These are phyloP conservation scores for Scortum barcoo DNA, from an alignment of 2,113 vertebrate genomes.

Conservation along the genomic window DNA sequence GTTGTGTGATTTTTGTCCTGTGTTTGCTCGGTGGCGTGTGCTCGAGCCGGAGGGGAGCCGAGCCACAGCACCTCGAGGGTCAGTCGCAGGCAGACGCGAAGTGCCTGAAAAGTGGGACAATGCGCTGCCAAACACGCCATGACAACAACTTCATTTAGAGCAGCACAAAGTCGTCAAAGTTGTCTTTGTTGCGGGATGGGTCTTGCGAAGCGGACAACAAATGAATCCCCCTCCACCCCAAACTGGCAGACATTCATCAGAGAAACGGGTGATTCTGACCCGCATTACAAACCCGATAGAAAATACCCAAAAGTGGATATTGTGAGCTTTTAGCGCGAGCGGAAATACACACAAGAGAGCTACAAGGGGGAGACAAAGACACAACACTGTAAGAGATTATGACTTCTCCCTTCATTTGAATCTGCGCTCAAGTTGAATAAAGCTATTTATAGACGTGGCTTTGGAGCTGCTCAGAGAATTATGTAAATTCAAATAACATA, in stretches of 20 bases:
- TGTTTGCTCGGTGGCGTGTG: slow-evolving; percentile 33
- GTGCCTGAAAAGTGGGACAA: slow-evolving; percentile 72
- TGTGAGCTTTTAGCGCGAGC: slow-evolving; percentile 25
- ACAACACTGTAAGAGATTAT: slow-evolving; percentile 69
- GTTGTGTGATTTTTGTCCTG: slow-evolving; percentile 33
- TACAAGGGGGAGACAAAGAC: slow-evolving; percentile 60
- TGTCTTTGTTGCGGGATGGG: not conserved
- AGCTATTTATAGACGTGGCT: slow-evolving; percentile 80
- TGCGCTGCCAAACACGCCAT: slow-evolving; percentile 1
- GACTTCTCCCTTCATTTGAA: slow-evolving; percentile 71
- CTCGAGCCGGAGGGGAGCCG: slow-evolving; percentile 36
- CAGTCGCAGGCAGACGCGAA: slow-evolving; percentile 38
- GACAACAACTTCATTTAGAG: slow-evolving; percentile 59
- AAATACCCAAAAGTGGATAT: slow-evolving; percentile 54
- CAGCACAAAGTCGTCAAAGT: slow-evolving; percentile 68
- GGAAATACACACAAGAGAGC: slow-evolving; percentile 37
- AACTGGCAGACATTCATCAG: slow-evolving; percentile 29
- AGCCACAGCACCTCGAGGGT: slow-evolving; percentile 51
- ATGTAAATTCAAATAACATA: slow-evolving; percentile 82
- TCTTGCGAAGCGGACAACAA: slow-evolving; percentile 62
- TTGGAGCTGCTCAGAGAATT: slow-evolving; percentile 73
- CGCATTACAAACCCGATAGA: slow-evolving; percentile 47
- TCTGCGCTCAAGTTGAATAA: slow-evolving; percentile 74
- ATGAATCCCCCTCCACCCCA: slow-evolving; percentile 56
- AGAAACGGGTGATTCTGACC: slow-evolving; percentile 42